These are phyloP conservation scores for Diadromus collaris DNA, from an alignment of 2,888 invertebrate species.

Conservation along the genomic window DNA sequence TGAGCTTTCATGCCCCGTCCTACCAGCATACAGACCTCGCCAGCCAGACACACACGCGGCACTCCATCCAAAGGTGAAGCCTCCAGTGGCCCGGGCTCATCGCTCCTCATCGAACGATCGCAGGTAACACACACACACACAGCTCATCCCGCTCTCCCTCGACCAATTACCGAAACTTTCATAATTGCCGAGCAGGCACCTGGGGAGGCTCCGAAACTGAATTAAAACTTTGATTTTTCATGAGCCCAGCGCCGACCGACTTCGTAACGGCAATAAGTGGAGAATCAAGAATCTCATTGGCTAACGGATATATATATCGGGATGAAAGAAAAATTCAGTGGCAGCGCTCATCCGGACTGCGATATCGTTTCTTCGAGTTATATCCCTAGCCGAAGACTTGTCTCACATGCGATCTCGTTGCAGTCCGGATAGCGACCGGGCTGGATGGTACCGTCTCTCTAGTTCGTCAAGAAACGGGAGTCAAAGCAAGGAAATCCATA, in stretches of 20 bases:
- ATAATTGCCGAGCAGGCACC: constrained; percentile 70
- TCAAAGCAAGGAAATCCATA: background rate
- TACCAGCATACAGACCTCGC: constrained; percentile 13
- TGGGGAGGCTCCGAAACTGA: constrained; percentile 71
- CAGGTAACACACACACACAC: constrained; percentile 1
- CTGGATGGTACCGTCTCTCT: constrained; percentile 17
- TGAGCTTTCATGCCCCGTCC: constrained; percentile 24
- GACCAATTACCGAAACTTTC: constrained; percentile 75
- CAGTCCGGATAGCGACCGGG: constrained; percentile 1
- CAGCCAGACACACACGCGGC: constrained; percentile 4
- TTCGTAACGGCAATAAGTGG: constrained; percentile 30
- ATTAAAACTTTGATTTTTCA: constrained; percentile 77
- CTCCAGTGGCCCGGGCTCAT: constrained; percentile 10
- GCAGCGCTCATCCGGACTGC: constrained; percentile 37
- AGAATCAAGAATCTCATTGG: constrained; percentile 9
- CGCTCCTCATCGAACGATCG: constrained; percentile 32
- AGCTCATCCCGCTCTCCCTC: constrained; percentile 52
- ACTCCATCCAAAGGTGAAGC: background rate
- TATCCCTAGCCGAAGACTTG: constrained; percentile 36
- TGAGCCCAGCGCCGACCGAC: constrained; percentile 18
- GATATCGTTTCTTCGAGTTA: constrained; percentile 42
- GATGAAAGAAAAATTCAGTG: constrained; percentile 31
- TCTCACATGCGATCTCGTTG: constrained; percentile 47
- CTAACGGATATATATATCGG: constrained; percentile 3
- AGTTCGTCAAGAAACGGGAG: constrained; percentile 2